These are phyloP conservation scores for Acropternis orthonyx DNA, from an alignment of 2,797 vertebrate species.

Conservation along the genomic window DNA sequence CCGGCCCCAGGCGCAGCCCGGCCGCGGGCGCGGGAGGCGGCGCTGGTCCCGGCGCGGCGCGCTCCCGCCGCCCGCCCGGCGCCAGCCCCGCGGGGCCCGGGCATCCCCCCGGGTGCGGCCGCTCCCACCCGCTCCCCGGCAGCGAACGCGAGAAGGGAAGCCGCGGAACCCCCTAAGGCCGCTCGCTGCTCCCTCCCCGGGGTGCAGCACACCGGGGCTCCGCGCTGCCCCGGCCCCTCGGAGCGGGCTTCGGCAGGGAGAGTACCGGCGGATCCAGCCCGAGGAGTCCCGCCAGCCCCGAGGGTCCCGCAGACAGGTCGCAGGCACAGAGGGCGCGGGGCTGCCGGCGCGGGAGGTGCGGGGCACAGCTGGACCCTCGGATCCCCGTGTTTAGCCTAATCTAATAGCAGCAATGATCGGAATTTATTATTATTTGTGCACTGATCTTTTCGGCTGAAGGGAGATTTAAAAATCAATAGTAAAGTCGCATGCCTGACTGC, in stretches of 20 bases:
- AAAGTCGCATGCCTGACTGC: constrained; percentile 9
- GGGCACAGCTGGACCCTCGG: background rate
- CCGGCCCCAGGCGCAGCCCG: background rate
- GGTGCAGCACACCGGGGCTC: background rate
- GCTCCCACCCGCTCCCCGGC: background rate
- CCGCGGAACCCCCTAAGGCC: background rate
- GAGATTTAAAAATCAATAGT: constrained; percentile 46
- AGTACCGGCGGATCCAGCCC: no score
- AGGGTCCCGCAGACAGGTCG: background rate
- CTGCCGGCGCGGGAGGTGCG: background rate
- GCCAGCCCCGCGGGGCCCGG: background rate
- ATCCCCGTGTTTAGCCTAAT: background rate
- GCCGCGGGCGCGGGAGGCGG: background rate
- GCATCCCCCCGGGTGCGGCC: background rate
- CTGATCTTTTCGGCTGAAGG: constrained; percentile 19
- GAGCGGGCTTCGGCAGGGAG: background rate
- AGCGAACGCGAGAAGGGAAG: background rate
- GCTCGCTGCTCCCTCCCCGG: background rate
- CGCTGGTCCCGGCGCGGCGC: background rate
- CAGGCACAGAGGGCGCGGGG: background rate
- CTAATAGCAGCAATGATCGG: background rate
- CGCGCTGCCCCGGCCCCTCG: background rate
- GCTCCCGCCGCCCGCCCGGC: background rate
- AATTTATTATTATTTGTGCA: background rate
- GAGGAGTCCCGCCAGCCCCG: no score